Evolutionary conservation across 2,797 vertebrate genomes (phyloP), one percentile per base, ranked within the genome.

Genomic region (Sebastolobus altivelis): DNA sequence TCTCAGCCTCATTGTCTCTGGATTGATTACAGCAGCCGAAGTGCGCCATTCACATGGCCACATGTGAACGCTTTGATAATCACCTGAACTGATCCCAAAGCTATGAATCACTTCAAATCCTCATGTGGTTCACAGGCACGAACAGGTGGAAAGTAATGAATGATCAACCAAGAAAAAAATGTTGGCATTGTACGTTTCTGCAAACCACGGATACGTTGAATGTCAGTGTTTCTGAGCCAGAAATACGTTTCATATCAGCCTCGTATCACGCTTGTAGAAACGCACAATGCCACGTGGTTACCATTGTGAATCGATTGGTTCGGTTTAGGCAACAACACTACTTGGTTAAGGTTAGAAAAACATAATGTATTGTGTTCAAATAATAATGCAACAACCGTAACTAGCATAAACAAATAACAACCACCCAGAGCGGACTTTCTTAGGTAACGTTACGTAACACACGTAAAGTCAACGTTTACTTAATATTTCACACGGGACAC

Each of bases 41-140:
- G 25, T 59, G 68, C 6, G 3, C 58, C 72, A 80, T 49, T 72
- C 27, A 66, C 6, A 20, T 9, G 61, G 55, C 31, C 16, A 7
- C 9, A 16, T 40, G 43, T 35, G 54, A 60, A n/a, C 4, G 1
- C 33, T 40, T 27, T 52, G 2, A 65, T 35, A 22, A 73, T 46
- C 54, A 70, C 54, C 54, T 61, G 68, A 79, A 75, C 43, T 6
- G 2, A 55, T 22, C 38, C 54, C 29, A 27, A 27, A 68, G 58
- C 38, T 4, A 14, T 0, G 14, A 40, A 74, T 65, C 22, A 29
- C 7, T 46, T 56, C 16, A 62, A 55, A 73, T 55, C 12, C 27
- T 43, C 29, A 5, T 4, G 14, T 55, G 43, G 27, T 54, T 65
- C 40, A 22, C 38, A 27, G 18, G 27, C 43, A 54, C 1, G 0